Base-by-base conservation (phyloP, 2,113 vertebrate species). In the Alosa alosa region DNA sequence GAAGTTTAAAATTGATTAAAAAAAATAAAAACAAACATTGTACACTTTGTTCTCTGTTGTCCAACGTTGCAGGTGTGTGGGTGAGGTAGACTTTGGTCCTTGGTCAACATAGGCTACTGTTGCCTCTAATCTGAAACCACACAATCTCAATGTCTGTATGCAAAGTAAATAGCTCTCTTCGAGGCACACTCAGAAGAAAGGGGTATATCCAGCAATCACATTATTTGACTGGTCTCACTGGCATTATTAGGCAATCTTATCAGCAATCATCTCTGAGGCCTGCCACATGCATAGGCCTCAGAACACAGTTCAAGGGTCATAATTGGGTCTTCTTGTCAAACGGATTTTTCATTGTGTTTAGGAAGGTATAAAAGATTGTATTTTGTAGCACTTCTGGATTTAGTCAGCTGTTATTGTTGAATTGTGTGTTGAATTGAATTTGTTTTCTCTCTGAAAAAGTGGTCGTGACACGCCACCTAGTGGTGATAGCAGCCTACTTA, bases 401-500 rank as follows among this genome's bases (percentile, higher is more conserved):
- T 55, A 55, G 5, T 10, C 46, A 47, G 46, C 10, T 49, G 47
- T 11, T 11, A 49, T 49, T 49, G 9, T 49, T 49, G 47, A 49
- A 49, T 49, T 49, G 7, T 49, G 11, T 49, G 47, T 49, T 9
- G 47, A 49, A 5, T 87, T 86, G 50, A 84, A 86, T 10, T 72
- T 86, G 11, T 86, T 6, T 92, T 87, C 88, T 90, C 86, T 91
- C 89, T 83, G 84, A 90, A 89, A 44, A 92, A 81, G 84, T 84
- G 39, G 50, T 87, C 84, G 64, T 87, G 52, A 89, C 91, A 90
- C 92, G 84, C 92, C 91, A 88, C 89, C 91, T 90, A 85, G 82
- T 89, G 91, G 92, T 93, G 91, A 92, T 83, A 87, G 92, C 92
- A 91, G 92, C 93, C 90, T 91, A 93, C 88, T 90, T 91, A 93